Evolutionary conservation across 2,113 vertebrate species (phyloP).

Genomic region (Phyllostomus hastatus): DNA sequence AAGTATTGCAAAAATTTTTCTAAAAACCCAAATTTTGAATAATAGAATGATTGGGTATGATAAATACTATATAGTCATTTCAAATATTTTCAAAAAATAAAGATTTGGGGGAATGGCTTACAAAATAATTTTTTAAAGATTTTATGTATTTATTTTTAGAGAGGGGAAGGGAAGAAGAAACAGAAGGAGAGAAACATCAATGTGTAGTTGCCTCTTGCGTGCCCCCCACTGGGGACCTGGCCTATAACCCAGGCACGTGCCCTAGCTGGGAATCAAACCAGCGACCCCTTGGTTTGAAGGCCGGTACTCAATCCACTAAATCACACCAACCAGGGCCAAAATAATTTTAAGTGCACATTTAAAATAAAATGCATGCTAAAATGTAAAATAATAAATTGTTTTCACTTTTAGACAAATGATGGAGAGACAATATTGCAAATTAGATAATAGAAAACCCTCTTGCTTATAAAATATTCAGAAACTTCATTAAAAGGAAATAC

Average conservation of each 20-base stretch:
- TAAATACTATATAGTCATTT: neutral
- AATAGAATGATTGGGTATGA: neutral
- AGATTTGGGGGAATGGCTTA: neutral
- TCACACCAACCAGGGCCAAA: too few relatives aligned
- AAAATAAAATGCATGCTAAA: conserved; percentile 3
- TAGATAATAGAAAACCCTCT: neutral
- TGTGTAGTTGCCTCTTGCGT: too few relatives aligned
- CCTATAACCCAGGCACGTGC: too few relatives aligned
- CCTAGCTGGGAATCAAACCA: too few relatives aligned
- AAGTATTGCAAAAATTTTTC: neutral
- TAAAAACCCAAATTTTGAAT: neutral
- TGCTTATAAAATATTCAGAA: neutral
- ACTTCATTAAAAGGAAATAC: neutral
- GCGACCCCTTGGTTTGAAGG: too few relatives aligned
- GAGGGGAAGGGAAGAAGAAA: too few relatives aligned
- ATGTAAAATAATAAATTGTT: neutral
- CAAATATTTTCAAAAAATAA: conserved; percentile 17
- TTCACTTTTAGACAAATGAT: neutral
- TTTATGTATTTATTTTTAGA: too few relatives aligned
- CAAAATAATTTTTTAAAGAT: neutral
- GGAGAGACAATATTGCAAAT: neutral
- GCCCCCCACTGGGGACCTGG: too few relatives aligned
- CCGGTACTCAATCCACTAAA: too few relatives aligned
- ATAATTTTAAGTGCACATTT: neutral
- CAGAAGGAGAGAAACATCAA: too few relatives aligned